Percentiles rank a stretch among this genome's conserved stretches.
Conservation (phyloP, 2,797 vertebrate species). For the Ctenochaetus hawaiiensis region DNA sequence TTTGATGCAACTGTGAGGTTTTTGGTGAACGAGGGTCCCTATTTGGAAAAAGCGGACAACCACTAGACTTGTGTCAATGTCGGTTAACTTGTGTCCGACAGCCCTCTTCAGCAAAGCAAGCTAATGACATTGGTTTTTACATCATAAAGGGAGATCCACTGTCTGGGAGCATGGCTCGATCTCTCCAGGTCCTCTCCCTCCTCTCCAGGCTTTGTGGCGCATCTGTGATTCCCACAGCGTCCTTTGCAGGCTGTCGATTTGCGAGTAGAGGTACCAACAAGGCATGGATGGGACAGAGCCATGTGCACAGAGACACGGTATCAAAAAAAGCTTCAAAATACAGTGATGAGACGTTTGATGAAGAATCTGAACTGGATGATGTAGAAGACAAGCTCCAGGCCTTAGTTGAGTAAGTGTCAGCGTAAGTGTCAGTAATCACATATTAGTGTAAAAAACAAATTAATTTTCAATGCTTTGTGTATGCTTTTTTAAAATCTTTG, state of each 20-base stretch:
- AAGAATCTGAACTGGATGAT: slow-evolving; percentile 64
- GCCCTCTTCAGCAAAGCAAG: background rate
- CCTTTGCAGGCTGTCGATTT: slow-evolving; percentile 43
- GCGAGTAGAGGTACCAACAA: slow-evolving; percentile 56
- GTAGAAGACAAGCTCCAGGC: slow-evolving; percentile 76
- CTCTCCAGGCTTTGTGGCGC: slow-evolving; percentile 50
- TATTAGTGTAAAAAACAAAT: background rate
- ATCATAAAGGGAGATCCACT: background rate
- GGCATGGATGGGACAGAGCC: slow-evolving; percentile 20
- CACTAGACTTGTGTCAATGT: background rate
- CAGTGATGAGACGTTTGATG: slow-evolving; percentile 49
- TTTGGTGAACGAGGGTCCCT: no score
- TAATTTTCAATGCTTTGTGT: background rate
- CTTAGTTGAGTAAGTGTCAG: slow-evolving; percentile 73
- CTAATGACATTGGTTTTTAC: background rate
- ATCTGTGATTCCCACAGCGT: background rate
- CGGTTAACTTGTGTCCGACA: background rate
- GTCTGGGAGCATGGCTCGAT: slow-evolving; percentile 61
- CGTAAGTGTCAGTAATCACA: accelerated
- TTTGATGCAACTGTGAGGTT: no score
- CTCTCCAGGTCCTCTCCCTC: slow-evolving; percentile 54
- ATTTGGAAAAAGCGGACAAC: no score
- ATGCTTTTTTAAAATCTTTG: background rate
- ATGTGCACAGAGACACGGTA: background rate
- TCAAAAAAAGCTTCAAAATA: slow-evolving; percentile 29